Evolutionary conservation across 2,888 invertebrate species (phyloP).

Genomic region (Acronicta alni): DNA sequence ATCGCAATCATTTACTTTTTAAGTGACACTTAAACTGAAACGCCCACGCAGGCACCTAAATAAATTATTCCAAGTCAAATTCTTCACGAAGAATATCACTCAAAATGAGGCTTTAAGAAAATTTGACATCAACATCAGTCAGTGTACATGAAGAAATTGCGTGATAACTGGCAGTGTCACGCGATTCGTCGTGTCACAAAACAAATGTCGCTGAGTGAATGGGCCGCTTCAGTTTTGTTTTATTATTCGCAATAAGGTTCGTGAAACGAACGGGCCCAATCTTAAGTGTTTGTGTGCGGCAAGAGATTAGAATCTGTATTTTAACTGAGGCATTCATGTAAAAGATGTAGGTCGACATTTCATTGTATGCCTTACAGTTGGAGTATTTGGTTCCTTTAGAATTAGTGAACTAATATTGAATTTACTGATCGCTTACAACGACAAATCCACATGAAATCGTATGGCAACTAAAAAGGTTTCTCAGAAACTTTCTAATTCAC

Average conservation of each 20-base stretch:
- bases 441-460: background rate
- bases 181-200: slow-evolving; percentile 33
- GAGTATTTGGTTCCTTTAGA: background rate
- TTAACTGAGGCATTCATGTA: background rate
- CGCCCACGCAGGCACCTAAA: slow-evolving; percentile 16
- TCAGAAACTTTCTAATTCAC: background rate
- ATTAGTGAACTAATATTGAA: too few relatives aligned
- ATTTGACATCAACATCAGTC: slow-evolving; percentile 36
- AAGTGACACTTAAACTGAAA: slow-evolving; percentile 31
- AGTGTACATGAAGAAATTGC: slow-evolving; percentile 39
- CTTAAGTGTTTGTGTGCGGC: slow-evolving; percentile 31
- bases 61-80: slow-evolving; percentile 26
- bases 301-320: slow-evolving; percentile 14
- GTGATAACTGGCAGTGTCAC: slow-evolving; percentile 42
- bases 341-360: background rate
- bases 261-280: slow-evolving; percentile 21
- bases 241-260: slow-evolving; percentile 32
- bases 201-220: slow-evolving; percentile 38
- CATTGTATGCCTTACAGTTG: background rate
- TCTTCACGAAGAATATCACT: slow-evolving; percentile 12
- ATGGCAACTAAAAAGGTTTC: background rate
- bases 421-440: too few relatives aligned
- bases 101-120: slow-evolving; percentile 27
- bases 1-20: slow-evolving; percentile 26
- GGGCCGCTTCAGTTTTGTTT: slow-evolving; percentile 39